Conservation (phyloP, 2,888 invertebrate genomes). For the Agrotis exclamationis region DNA sequence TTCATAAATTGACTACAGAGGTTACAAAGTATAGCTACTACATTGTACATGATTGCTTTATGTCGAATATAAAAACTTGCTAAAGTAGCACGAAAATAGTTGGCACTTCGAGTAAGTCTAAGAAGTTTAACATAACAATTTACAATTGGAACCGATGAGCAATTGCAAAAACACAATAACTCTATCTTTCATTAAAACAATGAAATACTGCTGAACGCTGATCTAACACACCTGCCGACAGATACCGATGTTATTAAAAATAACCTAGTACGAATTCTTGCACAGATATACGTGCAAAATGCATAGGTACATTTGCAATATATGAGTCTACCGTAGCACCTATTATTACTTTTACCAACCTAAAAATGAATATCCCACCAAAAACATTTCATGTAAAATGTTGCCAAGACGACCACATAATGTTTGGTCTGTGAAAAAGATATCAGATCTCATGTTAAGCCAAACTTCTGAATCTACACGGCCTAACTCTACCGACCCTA, state of each 20-base stretch:
- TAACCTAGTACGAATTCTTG: slow-evolving; percentile 26
- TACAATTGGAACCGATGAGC: slow-evolving; percentile 27
- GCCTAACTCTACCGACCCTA: too few species aligned
- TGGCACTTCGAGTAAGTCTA: too few species aligned
- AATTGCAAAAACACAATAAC: slow-evolving; percentile 34
- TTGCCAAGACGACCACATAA: too few species aligned
- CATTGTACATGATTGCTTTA: too few species aligned
- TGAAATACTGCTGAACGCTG: slow-evolving; percentile 32
- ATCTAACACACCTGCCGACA: slow-evolving; percentile 52
- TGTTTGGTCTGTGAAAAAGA: too few species aligned
- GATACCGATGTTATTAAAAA: slow-evolving; percentile 43
- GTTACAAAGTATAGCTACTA: too few species aligned
- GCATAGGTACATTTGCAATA: slow-evolving; percentile 10
- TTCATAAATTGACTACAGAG: too few species aligned
- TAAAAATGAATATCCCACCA: neutral
- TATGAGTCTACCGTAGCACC: neutral
- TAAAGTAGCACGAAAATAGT: too few species aligned
- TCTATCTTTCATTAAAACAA: slow-evolving; percentile 34
- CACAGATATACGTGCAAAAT: neutral
- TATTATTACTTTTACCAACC: neutral
- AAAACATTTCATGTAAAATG: too few species aligned
- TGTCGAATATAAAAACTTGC: too few species aligned
- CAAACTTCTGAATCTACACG: too few species aligned
- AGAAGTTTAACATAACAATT: neutral
- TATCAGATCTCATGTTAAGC: too few species aligned